phyloP scores from a whole-genome alignment of 2,797 vertebrate genomes.

The Sciurus vulgaris region DNA sequence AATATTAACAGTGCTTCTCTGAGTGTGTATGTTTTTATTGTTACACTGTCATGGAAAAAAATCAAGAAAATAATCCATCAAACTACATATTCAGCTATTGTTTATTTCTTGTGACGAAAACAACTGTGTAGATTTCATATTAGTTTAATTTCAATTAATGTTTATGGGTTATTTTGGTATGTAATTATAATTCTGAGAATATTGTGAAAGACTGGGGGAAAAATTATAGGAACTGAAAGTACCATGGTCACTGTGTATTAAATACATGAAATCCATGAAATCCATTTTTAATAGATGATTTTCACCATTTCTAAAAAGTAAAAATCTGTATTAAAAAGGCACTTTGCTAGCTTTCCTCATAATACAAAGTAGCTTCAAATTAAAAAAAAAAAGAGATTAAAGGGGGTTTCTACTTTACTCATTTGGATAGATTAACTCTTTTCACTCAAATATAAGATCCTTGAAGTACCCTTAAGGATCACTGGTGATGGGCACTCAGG shows the following conservation, averaged over 20 bases:
- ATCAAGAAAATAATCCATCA: background rate
- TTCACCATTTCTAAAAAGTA: constrained; percentile 57
- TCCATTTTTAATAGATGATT: constrained; percentile 48
- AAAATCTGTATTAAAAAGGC: constrained; percentile 49
- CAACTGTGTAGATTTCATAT: constrained; percentile 38
- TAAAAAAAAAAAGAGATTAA: background rate
- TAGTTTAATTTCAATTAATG: constrained; percentile 47
- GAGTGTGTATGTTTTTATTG: background rate
- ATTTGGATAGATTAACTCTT: constrained; percentile 14
- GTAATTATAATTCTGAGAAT: constrained; percentile 68
- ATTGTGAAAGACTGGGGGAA: constrained; percentile 83
- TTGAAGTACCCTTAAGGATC: constrained; percentile 12
- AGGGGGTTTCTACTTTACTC: background rate
- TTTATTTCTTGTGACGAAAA: constrained; percentile 43
- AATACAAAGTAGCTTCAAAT: constrained; percentile 25
- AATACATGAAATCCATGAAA: constrained; percentile 76
- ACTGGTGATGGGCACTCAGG: background rate
- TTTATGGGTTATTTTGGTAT: constrained; percentile 74
- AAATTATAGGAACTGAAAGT: constrained; percentile 84
- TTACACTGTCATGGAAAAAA: background rate
- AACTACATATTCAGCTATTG: background rate
- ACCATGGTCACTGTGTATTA: constrained; percentile 42
- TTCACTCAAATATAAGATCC: constrained; percentile 42
- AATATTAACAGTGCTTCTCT: background rate
- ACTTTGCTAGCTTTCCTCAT: constrained; percentile 50